A percentile compares a stretch with the other conserved stretches of the same genome.
Evolutionary conservation across 2,797 vertebrate genomes (phyloP).

Genomic region (Brachyrhaphis roseni): DNA sequence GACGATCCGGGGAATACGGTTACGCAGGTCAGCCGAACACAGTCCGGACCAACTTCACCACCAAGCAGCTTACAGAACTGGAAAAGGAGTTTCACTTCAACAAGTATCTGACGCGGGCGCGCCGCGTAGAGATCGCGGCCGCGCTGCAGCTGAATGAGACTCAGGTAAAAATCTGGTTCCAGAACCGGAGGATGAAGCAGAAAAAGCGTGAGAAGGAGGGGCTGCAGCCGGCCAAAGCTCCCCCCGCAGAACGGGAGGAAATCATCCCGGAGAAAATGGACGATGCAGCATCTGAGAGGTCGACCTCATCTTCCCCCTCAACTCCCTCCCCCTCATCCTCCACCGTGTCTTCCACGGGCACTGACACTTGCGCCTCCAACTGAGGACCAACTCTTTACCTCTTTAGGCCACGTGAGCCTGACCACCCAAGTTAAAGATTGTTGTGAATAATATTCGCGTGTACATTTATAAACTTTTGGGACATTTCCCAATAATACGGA

Average conservation of each 20-base stretch:
- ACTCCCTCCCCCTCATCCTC: constrained; percentile 90
- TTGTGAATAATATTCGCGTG: constrained; percentile 30
- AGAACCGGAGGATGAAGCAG: constrained; percentile 98
- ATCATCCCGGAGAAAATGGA: constrained; percentile 86
- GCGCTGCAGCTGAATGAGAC: constrained; percentile 97
- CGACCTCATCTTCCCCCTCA: constrained; percentile 85
- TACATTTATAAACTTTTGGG: constrained; percentile 56
- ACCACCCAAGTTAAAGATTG: constrained; percentile 42
- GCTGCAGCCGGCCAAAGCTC: constrained; percentile 83
- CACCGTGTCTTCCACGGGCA: constrained; percentile 71
- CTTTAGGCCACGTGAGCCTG: constrained; percentile 27
- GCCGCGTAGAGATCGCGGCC: constrained; percentile 95
- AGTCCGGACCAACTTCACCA: constrained; percentile 97
- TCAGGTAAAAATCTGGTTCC: constrained; percentile 99
- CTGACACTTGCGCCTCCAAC: constrained; percentile 83
- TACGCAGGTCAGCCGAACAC: constrained; percentile 93
- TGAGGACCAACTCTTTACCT: constrained; percentile 50
- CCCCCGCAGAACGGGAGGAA: constrained; percentile 78
- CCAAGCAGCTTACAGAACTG: constrained; percentile 96
- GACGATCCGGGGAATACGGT: constrained; percentile 92
- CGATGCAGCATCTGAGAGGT: constrained; percentile 89
- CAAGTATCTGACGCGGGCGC: constrained; percentile 95
- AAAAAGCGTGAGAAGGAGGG: constrained; percentile 98
- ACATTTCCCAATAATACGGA: constrained; percentile 71
- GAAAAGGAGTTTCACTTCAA: constrained; percentile 99